Evolutionary conservation across 2,888 invertebrate species (phyloP), one percentile per base, ranked within the genome.

Genomic region (Lomographa bimaculata): DNA sequence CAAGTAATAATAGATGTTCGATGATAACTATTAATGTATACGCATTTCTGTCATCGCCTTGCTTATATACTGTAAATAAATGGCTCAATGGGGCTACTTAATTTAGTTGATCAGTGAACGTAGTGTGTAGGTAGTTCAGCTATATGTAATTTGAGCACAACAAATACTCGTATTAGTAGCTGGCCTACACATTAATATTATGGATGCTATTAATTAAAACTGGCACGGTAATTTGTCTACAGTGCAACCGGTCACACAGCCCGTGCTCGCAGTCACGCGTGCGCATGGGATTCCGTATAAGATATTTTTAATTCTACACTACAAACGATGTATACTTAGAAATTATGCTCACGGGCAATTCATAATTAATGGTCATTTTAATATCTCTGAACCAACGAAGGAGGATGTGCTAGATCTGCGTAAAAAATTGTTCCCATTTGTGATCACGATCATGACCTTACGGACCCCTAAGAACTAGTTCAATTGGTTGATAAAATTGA

Each of bases 401-500:
- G 7, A 32, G 23, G 14, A 36, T 36, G 36, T 21, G 26, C 30
- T 20, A 23, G 23, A 10, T 33, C 11, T 32, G 20, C 14, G 14
- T 32, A 38, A 38, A 44, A 34, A 44, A 38, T 23, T 36, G 36
- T 27, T 38, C 35, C 39, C 34, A 32, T 32, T 39, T 45, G 19
- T 40, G 45, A 46, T 46, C 39, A 38, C 44, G 43, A 41, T 39
- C 45, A 29, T 43, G 41, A 46, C 30, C 44, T 35, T 29, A 27
- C 25, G 34, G 35, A 39, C 38, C 44, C 38, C 37, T 35, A 34
- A 39, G 20, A 33, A 46, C 33, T 50, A 46, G 42, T 48, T 33
- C 41, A 59, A 49, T 51, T 57, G 58, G 29, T 26, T 43, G 45
- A 46, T 47, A 51, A 65, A 64, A 75, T 71, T 68, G 57, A 72